phyloP scores from a whole-genome alignment of 1,140 invertebrate species.

The Lysiphlebus fabarum region DNA sequence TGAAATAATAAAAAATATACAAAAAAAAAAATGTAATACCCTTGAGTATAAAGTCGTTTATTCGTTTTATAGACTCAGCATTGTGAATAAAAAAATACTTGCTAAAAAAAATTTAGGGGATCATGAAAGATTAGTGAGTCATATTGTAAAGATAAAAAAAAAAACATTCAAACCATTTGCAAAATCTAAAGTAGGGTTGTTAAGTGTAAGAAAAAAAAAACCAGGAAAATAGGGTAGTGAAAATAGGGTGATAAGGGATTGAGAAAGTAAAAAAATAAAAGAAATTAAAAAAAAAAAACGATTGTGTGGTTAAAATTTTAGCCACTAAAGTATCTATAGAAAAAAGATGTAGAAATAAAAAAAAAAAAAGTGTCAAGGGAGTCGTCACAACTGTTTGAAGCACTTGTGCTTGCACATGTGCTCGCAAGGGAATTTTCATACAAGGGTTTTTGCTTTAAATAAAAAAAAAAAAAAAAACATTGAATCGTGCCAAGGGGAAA shows the following conservation, averaged over 20 bases:
- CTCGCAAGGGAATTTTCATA: slow-evolving; percentile 46
- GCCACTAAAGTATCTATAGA: background rate
- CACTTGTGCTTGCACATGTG: slow-evolving; percentile 34
- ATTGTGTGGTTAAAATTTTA: background rate
- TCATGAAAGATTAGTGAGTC: slow-evolving; percentile 32
- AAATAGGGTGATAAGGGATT: background rate
- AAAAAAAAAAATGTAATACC: too few relatives aligned
- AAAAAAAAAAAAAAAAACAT: slow-evolving; percentile 4
- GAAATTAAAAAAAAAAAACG: too few relatives aligned
- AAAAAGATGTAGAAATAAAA: slow-evolving; percentile 1
- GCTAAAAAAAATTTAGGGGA: slow-evolving; percentile 8
- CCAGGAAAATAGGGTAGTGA: background rate
- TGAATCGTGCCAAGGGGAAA: too few relatives aligned
- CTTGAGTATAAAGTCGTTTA: background rate
- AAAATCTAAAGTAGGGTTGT: too few relatives aligned
- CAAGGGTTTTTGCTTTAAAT: slow-evolving; percentile 11
- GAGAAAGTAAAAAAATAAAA: too few relatives aligned
- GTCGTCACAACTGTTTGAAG: slow-evolving; percentile 23
- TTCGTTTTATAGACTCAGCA: slow-evolving; percentile 15
- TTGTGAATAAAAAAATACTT: background rate
- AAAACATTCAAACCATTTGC: background rate
- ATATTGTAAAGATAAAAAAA: slow-evolving; percentile 22
- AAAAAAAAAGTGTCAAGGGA: slow-evolving; percentile 17
- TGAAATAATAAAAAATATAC: too few relatives aligned
- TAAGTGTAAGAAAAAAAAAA: background rate